Evolutionary conservation across 1,140 invertebrate genomes (phyloP).

Genomic region (Drosophila ogumai): DNA sequence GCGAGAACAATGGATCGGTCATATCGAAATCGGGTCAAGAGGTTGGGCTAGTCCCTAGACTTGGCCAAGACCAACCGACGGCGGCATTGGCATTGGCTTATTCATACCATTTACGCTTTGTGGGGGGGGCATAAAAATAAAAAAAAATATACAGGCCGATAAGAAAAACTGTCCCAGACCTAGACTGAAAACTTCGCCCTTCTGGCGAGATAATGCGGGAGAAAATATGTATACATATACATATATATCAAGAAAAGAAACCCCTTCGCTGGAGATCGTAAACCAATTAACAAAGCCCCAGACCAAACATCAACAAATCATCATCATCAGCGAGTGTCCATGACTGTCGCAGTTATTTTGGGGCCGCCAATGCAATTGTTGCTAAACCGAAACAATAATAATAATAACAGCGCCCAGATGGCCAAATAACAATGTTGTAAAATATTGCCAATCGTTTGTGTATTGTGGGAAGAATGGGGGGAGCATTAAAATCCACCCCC

Average conservation of each 20-base stretch:
- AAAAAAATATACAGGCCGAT: background rate
- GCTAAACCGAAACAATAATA: slow-evolving; percentile 9
- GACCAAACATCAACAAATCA: slow-evolving; percentile 49
- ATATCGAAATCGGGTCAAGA: slow-evolving; percentile 60
- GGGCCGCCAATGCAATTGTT: slow-evolving; percentile 24
- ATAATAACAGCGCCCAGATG: slow-evolving; percentile 7
- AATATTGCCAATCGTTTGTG: slow-evolving; percentile 21
- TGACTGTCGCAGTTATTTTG: slow-evolving; percentile 56
- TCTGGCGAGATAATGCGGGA: slow-evolving; percentile 2
- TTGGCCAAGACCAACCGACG: slow-evolving; percentile 1
- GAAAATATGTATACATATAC: background rate
- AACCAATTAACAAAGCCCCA: slow-evolving; percentile 22
- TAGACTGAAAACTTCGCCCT: slow-evolving; percentile 11
- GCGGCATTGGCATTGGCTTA: slow-evolving; percentile 2
- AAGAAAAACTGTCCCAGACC: slow-evolving; percentile 21
- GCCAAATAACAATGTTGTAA: slow-evolving; percentile 48
- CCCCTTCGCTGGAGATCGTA: slow-evolving; percentile 18
- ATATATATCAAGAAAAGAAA: slow-evolving; percentile 13
- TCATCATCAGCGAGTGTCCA: slow-evolving; percentile 15
- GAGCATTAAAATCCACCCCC: slow-evolving; percentile 12
- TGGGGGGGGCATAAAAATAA: slow-evolving; percentile 17
- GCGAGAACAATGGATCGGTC: slow-evolving; percentile 33
- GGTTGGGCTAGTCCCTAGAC: slow-evolving; percentile 27
- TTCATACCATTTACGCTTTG: slow-evolving; percentile 6
- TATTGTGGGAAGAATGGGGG: slow-evolving; percentile 1